phyloP scores from a whole-genome alignment of 2,797 vertebrate genomes.

The Iguana delicatissima region DNA sequence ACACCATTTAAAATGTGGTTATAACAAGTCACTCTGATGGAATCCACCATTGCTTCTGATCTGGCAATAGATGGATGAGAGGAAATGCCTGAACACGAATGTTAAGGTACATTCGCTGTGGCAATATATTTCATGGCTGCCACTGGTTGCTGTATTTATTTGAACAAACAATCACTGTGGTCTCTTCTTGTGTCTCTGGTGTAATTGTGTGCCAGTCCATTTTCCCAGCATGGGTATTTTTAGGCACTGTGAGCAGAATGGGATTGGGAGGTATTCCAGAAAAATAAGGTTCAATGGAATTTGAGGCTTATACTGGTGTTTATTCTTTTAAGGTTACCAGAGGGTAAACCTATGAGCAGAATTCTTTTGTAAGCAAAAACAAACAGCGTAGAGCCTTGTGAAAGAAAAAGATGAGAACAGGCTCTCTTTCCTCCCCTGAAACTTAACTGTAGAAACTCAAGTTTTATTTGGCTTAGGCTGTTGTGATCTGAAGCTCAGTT shows the following conservation, averaged over 20 bases:
- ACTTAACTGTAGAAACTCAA: not conserved
- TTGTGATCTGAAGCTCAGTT: too few species aligned
- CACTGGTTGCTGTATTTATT: conserved; percentile 64
- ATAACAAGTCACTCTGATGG: conserved; percentile 46
- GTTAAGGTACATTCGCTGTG: conserved; percentile 69
- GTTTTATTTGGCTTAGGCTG: too few species aligned
- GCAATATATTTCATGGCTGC: conserved; percentile 62
- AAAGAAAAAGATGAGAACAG: not conserved
- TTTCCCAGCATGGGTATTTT: conserved; percentile 48
- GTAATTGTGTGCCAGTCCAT: conserved; percentile 30
- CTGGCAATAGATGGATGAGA: conserved; percentile 70
- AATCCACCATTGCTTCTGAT: conserved; percentile 60
- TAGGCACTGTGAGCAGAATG: not conserved
- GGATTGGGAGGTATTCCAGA: not conserved
- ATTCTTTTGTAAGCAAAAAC: conserved; percentile 16
- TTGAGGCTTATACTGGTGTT: conserved; percentile 22
- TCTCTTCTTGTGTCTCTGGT: conserved; percentile 57
- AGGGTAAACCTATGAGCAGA: not conserved
- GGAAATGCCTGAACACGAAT: conserved; percentile 57
- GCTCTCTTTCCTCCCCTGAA: not conserved
- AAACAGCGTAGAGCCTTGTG: not conserved
- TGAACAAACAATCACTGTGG: conserved; percentile 63
- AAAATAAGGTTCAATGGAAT: conserved; percentile 8
- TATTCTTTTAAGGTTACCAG: not conserved
- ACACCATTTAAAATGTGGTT: conserved; percentile 34